Percentiles rank a stretch among this genome's conserved stretches.
These are phyloP conservation scores for Melipona bicolor DNA, from an alignment of 2,888 invertebrate species.

Conservation along the genomic window DNA sequence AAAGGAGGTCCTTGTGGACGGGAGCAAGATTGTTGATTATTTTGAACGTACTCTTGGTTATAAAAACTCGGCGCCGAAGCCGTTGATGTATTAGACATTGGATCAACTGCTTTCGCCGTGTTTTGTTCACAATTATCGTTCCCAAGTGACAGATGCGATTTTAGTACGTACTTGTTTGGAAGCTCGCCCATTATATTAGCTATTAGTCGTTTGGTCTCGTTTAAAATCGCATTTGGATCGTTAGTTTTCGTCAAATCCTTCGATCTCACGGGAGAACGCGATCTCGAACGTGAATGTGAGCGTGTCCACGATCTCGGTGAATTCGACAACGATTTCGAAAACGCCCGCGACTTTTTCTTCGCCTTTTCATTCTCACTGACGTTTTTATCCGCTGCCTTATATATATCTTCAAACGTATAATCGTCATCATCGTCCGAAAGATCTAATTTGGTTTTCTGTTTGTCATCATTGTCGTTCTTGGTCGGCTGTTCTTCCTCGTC, in stretches of 20 bases:
- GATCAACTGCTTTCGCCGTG: slow-evolving; percentile 36
- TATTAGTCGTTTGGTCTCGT: slow-evolving; percentile 87
- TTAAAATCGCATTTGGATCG: slow-evolving; percentile 84
- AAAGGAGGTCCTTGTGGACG: slow-evolving; percentile 65
- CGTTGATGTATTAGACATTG: slow-evolving; percentile 40
- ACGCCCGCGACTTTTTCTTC: slow-evolving; percentile 84
- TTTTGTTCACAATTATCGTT: slow-evolving; percentile 44
- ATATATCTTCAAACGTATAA: slow-evolving; percentile 93
- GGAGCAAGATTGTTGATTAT: slow-evolving; percentile 57
- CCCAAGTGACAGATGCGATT: slow-evolving; percentile 70
- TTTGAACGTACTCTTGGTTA: slow-evolving; percentile 67
- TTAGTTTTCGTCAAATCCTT: slow-evolving; percentile 72
- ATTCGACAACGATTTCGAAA: slow-evolving; percentile 73
- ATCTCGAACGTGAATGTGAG: slow-evolving; percentile 77
- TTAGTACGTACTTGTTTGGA: slow-evolving; percentile 82
- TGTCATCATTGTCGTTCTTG: slow-evolving; percentile 73
- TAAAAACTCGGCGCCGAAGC: slow-evolving; percentile 63
- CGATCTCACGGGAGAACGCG: slow-evolving; percentile 66
- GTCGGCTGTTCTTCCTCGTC: slow-evolving; percentile 74
- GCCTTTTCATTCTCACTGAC: slow-evolving; percentile 88
- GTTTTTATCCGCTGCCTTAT: slow-evolving; percentile 90
- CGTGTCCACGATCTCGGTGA: slow-evolving; percentile 78
- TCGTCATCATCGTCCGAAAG: slow-evolving; percentile 92
- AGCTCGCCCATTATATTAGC: slow-evolving; percentile 88
- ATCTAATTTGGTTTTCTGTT: slow-evolving; percentile 84